A percentile compares a stretch with the other conserved stretches of the same genome.
Conservation (phyloP, 1,140 invertebrate species). For the Conus betulinus region DNA sequence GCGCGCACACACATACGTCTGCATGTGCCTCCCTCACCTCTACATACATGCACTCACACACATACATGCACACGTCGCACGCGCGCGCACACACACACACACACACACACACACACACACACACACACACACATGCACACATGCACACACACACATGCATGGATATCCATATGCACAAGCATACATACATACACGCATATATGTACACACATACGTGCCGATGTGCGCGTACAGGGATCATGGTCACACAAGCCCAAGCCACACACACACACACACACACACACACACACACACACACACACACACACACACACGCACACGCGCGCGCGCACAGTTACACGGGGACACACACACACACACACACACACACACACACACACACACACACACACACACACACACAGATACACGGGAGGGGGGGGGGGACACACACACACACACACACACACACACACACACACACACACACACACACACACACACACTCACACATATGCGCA, state of each 20-base stretch:
- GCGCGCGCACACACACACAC: not conserved
- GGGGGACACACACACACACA: not conserved
- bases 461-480: not conserved
- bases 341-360: not conserved
- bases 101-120: slow-evolving; percentile 12
- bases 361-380: not conserved
- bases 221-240: too few relatives aligned
- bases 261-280: not conserved
- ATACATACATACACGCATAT: not conserved
- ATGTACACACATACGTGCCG: too few relatives aligned
- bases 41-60: not conserved
- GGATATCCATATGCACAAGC: not conserved
- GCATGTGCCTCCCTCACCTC: too few relatives aligned
- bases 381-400: not conserved
- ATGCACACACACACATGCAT: slow-evolving; percentile 14
- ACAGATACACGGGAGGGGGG: not conserved
- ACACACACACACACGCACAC: too few relatives aligned
- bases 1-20: not conserved
- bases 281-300: not conserved
- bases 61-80: not conserved
- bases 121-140: slow-evolving; percentile 5
- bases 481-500: not conserved
- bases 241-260: not conserved
- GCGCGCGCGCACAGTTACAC: too few relatives aligned
- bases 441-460: not conserved